These are phyloP conservation scores for Araneus ventricosus DNA, from an alignment of 1,140 invertebrate species.

Conservation along the genomic window DNA sequence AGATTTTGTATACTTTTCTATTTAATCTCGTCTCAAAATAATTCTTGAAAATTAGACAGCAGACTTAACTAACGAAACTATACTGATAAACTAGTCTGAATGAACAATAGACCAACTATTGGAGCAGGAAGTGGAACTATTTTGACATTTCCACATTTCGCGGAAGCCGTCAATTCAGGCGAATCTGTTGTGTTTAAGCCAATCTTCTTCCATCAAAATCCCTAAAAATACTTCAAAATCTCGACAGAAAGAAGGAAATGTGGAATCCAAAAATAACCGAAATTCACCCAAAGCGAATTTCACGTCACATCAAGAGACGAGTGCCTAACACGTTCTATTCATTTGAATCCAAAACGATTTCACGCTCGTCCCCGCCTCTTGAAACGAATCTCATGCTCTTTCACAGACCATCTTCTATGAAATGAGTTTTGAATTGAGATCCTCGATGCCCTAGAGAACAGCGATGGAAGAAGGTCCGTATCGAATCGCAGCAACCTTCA, in stretches of 20 bases:
- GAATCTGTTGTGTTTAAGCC: background rate
- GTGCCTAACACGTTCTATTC: background rate
- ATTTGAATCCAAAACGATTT: constrained; percentile 3
- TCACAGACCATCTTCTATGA: background rate
- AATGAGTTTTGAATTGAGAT: constrained; percentile 26
- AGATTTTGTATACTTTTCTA: too few relatives aligned
- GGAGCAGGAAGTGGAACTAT: background rate
- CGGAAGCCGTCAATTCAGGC: background rate
- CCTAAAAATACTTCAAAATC: background rate
- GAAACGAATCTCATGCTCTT: constrained; percentile 19
- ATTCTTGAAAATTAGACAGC: too few relatives aligned
- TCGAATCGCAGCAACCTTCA: constrained; percentile 17
- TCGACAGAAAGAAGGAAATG: background rate
- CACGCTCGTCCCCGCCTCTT: background rate
- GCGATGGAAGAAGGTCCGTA: background rate
- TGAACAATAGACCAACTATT: too few relatives aligned
- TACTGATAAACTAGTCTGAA: too few relatives aligned
- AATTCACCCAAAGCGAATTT: constrained; percentile 18
- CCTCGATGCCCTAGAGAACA: background rate
- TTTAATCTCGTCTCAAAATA: too few relatives aligned
- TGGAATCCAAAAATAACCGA: constrained; percentile 17
- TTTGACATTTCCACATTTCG: background rate
- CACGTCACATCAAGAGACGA: constrained; percentile 18
- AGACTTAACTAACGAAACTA: too few relatives aligned
- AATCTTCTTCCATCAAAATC: background rate